Percentiles rank a stretch among this genome's conserved stretches.
Evolutionary conservation across 1,140 invertebrate species (phyloP).

Genomic region (Ceratina calcarata): DNA sequence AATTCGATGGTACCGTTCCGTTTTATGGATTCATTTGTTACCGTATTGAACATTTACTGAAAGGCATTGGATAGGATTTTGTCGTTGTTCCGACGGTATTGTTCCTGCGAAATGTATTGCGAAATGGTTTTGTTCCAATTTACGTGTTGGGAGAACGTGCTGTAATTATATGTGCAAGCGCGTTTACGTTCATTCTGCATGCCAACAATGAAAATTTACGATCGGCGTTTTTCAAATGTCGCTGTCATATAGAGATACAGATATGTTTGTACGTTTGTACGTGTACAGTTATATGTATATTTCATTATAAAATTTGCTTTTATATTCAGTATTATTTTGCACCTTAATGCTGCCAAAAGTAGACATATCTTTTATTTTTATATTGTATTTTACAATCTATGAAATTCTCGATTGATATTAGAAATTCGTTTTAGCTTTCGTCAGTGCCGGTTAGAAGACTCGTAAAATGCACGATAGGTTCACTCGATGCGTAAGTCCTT

Average conservation of each 20-base stretch:
- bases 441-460: not conserved
- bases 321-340: not conserved
- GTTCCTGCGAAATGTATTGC: not conserved
- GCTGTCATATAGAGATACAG: too few species aligned
- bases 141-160: not conserved
- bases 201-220: constrained; percentile 16
- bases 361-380: not conserved
- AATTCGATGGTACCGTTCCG: not conserved
- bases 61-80: not conserved
- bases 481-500: not conserved
- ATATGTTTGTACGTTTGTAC: too few species aligned
- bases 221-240: not conserved
- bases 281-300: too few species aligned
- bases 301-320: too few species aligned
- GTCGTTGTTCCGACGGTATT: not conserved
- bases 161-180: constrained; percentile 1
- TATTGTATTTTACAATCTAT: not conserved
- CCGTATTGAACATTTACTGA: not conserved
- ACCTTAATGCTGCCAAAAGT: not conserved
- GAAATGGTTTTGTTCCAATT: not conserved
- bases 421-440: not conserved
- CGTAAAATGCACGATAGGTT: not conserved
- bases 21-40: not conserved
- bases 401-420: not conserved
- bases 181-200: not conserved